Base-by-base conservation (phyloP, 2,797 vertebrate species). In the Cyprinella venusta region DNA sequence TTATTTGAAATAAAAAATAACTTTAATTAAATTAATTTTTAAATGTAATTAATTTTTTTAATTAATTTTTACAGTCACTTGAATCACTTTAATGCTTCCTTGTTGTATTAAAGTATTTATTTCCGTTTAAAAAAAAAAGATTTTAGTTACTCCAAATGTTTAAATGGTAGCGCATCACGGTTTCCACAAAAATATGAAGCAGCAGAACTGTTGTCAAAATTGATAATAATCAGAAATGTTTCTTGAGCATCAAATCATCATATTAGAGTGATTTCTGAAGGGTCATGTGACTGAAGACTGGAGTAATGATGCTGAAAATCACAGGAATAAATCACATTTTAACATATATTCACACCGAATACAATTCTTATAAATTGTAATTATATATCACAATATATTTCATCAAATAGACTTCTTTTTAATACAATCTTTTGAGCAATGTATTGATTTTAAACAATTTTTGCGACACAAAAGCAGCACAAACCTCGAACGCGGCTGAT, bases 401-500 rank as follows among this genome's bases (percentile, higher is more conserved):
- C n/a, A n/a, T n/a, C n/a, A n/a, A n/a, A n/a, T n/a, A n/a, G n/a
- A 13, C 24, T 26, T 15, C 59, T 61, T 26, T 26, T n/a, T 15
- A 61, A 61, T 15, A 26, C 56, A 6, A 10, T 10, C 24, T 3
- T 63, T 63, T 30, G 13, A 3, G 13, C 6, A 6, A 16, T 7
- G 26, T 1, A 3, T 42, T n/a, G 9, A 42, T 13, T 16, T 70
- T 8, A 48, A 42, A 69, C n/a, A 30, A 4, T 30, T 30, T 30
- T 13, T 12, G 6, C 12, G 21, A 6, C 38, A 45, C 33, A 24
- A 16, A 52, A 67, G 30, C 50, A 64, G 36, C 42, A 64, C 82
- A 54, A 74, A 99, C 98, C 97, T 99, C 98, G 87, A 99, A 99
- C 0, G 98, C 98, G 1, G 98, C 98, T 0, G 98, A 99, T 90